A percentile compares a stretch with the other conserved stretches of the same genome.
Conservation (phyloP, 2,888 invertebrate species). For the Apodemia duryi region DNA sequence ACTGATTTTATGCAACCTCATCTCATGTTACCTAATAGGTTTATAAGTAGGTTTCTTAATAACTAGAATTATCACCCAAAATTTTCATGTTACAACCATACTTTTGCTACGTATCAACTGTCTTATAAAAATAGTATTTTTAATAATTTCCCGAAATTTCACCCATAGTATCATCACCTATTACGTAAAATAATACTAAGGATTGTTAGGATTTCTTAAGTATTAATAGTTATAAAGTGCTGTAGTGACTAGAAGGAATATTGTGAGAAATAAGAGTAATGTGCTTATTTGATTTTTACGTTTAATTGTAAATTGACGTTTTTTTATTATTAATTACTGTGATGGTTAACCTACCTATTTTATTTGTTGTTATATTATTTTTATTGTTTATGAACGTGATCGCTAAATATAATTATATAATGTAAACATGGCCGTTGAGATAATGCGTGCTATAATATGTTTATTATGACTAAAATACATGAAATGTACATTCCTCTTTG, state of each 20-base stretch:
- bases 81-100: not conserved
- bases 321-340: conserved; percentile 41
- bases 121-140: too few species aligned
- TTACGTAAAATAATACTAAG: conserved; percentile 4
- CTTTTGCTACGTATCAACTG: too few species aligned
- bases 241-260: conserved; percentile 8
- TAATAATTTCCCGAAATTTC: too few species aligned
- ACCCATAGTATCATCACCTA: not conserved
- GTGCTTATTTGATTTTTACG: conserved; percentile 7
- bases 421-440: not conserved
- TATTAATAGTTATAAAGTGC: conserved; percentile 3
- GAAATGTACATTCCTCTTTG: too few species aligned
- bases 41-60: not conserved
- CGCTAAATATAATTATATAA: conserved; percentile 22
- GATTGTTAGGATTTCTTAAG: conserved; percentile 2
- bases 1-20: not conserved
- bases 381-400: conserved; percentile 35
- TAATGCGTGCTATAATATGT: too few species aligned
- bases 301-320: conserved; percentile 8
- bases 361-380: conserved; percentile 42
- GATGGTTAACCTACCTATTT: conserved; percentile 52
- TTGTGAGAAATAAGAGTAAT: conserved; percentile 1
- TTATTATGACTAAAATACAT: too few species aligned
- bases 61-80: not conserved
- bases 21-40: not conserved